These are phyloP conservation scores for Suricata suricatta DNA, from an alignment of 2,113 vertebrate genomes.

Conservation along the genomic window DNA sequence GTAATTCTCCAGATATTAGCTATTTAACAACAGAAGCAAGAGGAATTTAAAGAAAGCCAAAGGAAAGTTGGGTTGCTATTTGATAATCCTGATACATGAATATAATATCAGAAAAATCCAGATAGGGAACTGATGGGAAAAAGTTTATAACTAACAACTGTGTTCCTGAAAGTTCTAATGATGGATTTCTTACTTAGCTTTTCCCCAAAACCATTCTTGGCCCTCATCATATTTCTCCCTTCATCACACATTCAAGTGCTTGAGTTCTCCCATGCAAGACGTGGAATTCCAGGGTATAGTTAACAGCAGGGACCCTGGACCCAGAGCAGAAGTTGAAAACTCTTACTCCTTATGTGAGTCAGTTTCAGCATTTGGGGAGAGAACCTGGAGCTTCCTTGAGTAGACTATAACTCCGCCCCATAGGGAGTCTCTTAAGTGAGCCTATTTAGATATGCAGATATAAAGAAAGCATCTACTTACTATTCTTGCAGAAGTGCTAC, in stretches of 20 bases:
- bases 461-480: not conserved
- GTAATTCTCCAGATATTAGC: not conserved
- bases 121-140: not conserved
- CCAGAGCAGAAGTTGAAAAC: not conserved
- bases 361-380: not conserved
- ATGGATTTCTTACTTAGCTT: not conserved
- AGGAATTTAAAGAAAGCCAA: not conserved
- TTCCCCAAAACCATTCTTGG: not conserved
- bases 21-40: not conserved
- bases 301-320: not conserved
- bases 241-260: not conserved
- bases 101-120: not conserved
- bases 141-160: not conserved
- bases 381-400: not conserved
- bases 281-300: not conserved
- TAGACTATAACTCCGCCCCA: not conserved
- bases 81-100: not conserved
- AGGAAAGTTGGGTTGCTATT: not conserved
- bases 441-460: not conserved
- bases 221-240: not conserved
- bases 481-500: not conserved
- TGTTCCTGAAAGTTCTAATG: not conserved
- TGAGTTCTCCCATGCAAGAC: not conserved
- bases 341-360: rapidly evolving
- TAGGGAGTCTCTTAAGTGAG: not conserved